A percentile compares a stretch with the other conserved stretches of the same genome.
These are phyloP conservation scores for Onychomys arenicola DNA, from an alignment of 2,797 vertebrate species.

Conservation along the genomic window DNA sequence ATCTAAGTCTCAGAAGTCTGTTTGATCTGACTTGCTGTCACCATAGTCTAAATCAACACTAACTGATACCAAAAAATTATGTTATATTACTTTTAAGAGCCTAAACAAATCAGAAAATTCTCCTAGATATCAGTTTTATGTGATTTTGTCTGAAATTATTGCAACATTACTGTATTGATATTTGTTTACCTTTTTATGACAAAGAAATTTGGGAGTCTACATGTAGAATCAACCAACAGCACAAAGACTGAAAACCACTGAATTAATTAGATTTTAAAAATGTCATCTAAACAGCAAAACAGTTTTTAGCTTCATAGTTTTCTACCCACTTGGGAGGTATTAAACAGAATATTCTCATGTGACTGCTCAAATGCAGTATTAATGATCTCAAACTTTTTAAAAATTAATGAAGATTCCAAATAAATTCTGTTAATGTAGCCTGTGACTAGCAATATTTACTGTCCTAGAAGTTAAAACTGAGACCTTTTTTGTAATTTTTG, in stretches of 20 bases:
- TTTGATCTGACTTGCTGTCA: slow-evolving; percentile 27
- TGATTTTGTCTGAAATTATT: slow-evolving; percentile 52
- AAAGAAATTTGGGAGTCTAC: slow-evolving; percentile 19
- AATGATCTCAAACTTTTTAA: not conserved
- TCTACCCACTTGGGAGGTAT: not conserved
- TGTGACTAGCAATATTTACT: slow-evolving; percentile 3
- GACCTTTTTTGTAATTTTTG: not conserved
- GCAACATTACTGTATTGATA: not conserved
- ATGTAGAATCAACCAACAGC: slow-evolving; percentile 13
- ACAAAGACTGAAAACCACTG: not conserved
- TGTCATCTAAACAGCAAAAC: not conserved
- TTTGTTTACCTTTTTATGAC: slow-evolving; percentile 27
- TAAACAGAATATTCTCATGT: slow-evolving; percentile 26
- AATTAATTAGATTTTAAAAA: slow-evolving; percentile 42
- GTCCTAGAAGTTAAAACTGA: slow-evolving; percentile 43
- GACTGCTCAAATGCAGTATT: not conserved
- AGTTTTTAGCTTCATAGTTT: not conserved
- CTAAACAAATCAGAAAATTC: slow-evolving; percentile 13
- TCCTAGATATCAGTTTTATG: slow-evolving; percentile 4
- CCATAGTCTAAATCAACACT: not conserved
- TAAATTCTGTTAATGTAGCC: slow-evolving; percentile 23
- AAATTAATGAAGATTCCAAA: slow-evolving; percentile 17
- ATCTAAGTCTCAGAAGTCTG: not conserved
- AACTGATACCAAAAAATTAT: not conserved
- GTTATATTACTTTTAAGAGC: slow-evolving; percentile 31